These are phyloP conservation scores for Noctilio leporinus DNA, from an alignment of 2,113 vertebrate genomes.

Conservation along the genomic window DNA sequence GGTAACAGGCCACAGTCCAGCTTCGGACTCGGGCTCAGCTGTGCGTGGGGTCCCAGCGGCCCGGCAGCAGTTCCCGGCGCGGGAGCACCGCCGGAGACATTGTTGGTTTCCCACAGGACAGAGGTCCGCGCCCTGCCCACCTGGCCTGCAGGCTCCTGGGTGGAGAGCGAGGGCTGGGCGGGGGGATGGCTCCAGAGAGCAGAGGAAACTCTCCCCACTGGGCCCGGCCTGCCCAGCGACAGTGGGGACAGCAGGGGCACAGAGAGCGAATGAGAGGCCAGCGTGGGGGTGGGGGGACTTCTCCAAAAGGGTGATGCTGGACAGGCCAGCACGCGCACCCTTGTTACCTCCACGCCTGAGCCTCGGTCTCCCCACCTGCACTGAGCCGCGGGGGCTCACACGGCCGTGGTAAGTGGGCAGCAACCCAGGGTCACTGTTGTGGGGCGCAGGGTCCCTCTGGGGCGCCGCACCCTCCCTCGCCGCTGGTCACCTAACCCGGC, in stretches of 20 bases:
- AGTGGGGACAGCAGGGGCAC: fast-evolving
- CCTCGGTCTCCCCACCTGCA: not conserved
- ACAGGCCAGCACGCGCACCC: fast-evolving
- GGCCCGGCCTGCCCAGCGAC: not conserved
- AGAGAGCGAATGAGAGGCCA: not conserved
- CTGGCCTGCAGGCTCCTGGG: fast-evolving
- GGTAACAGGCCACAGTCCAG: fast-evolving
- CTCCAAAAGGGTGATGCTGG: no score
- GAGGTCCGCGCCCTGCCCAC: not conserved
- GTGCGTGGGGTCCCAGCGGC: not conserved
- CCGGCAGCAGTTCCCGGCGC: not conserved
- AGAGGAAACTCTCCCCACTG: no score
- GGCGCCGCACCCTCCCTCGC: no score
- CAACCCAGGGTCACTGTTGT: fast-evolving
- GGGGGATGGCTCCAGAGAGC: not conserved
- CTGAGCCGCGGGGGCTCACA: fast-evolving
- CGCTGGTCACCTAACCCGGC: no score
- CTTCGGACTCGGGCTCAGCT: not conserved
- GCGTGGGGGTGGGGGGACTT: fast-evolving
- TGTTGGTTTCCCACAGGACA: not conserved
- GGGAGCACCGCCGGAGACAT: no score
- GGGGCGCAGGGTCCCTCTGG: not conserved
- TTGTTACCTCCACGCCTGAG: fast-evolving
- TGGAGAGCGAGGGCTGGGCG: fast-evolving
- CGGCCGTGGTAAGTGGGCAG: fast-evolving